phyloP scores from a whole-genome alignment of 2,888 invertebrate species.

The Dinocampus coccinellae region DNA sequence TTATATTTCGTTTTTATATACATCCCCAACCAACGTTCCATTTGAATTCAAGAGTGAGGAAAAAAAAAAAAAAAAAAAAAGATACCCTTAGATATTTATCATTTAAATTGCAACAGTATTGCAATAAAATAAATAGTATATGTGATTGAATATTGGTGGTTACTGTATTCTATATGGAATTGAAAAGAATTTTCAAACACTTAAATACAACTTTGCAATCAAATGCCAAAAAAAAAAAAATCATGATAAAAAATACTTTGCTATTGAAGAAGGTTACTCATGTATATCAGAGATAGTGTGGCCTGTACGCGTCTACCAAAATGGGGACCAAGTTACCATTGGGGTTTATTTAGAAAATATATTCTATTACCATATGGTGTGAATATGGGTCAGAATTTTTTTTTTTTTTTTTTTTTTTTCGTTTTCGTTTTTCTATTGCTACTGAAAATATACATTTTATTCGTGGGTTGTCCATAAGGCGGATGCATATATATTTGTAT shows the following conservation, averaged over 20 bases:
- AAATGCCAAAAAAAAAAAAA: neutral
- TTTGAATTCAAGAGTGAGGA: neutral
- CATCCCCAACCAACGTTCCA: neutral
- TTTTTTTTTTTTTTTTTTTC: neutral
- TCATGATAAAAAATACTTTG: neutral
- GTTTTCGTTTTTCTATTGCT: neutral
- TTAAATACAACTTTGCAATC: neutral
- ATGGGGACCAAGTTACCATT: neutral
- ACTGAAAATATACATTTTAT: neutral
- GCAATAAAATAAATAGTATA: neutral
- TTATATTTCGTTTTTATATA: neutral
- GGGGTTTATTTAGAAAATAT: neutral
- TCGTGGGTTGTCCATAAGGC: neutral
- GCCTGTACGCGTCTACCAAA: neutral
- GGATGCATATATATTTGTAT: neutral
- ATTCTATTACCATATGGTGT: conserved; percentile 3
- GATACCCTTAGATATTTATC: neutral
- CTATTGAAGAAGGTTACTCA: neutral
- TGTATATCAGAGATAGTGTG: neutral
- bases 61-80: too few relatives aligned
- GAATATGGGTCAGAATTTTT: neutral
- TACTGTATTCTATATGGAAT: neutral
- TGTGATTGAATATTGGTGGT: too few relatives aligned
- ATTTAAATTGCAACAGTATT: neutral
- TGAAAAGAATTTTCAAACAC: neutral